Evolutionary conservation across 2,888 invertebrate species (phyloP).

Genomic region (Drosophila infuscata): DNA sequence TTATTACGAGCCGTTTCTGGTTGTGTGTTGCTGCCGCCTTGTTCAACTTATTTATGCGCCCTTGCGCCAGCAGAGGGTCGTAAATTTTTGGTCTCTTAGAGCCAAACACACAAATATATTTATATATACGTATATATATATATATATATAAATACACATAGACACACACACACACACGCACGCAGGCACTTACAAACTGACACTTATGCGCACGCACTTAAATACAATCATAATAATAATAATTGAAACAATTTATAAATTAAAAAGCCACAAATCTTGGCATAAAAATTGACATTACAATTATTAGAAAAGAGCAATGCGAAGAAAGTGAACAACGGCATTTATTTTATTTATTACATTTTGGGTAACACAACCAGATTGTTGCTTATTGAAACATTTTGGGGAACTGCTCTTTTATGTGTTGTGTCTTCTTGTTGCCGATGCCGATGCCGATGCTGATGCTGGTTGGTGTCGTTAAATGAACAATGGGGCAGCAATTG

Average conservation of each 20-base stretch:
- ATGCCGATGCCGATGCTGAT: constrained; percentile 11
- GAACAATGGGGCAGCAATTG: constrained; percentile 74
- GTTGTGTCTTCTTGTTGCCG: constrained; percentile 30
- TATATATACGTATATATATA: neutral
- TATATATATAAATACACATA: neutral
- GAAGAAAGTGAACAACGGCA: constrained; percentile 52
- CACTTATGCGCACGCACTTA: constrained; percentile 76
- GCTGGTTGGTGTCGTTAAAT: constrained; percentile 58
- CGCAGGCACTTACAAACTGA: constrained; percentile 27
- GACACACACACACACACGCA: constrained; percentile 1
- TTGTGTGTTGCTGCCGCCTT: constrained; percentile 59
- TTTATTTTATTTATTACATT: constrained; percentile 11
- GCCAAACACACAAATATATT: constrained; percentile 10
- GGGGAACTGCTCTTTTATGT: constrained; percentile 54
- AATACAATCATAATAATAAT: constrained; percentile 80
- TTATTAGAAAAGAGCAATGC: constrained; percentile 56
- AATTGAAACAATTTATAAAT: constrained; percentile 81
- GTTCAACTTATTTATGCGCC: constrained; percentile 77
- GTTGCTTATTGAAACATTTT: constrained; percentile 52
- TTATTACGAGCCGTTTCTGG: constrained; percentile 78
- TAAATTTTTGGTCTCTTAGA: constrained; percentile 70
- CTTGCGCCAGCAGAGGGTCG: constrained; percentile 63
- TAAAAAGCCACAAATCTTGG: constrained; percentile 82
- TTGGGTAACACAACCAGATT: constrained; percentile 18
- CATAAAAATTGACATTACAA: constrained; percentile 75